Evolutionary conservation across 2,888 invertebrate species (phyloP), one percentile per base, ranked within the genome.

Genomic region (Junonia oenone): DNA sequence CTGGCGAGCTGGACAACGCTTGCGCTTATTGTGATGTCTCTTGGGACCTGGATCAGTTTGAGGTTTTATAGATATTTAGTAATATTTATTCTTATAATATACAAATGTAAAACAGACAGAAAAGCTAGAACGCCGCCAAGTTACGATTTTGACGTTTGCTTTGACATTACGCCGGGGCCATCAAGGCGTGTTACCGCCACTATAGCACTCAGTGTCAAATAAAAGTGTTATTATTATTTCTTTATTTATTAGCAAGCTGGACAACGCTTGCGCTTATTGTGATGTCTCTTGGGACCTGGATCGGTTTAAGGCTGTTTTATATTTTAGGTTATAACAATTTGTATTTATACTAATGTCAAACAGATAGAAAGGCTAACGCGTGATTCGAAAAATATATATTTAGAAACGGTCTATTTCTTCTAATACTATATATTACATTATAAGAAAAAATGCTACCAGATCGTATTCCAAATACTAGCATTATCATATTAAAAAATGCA

Each of bases 111-210:
- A n/a, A n/a, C n/a, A n/a, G n/a, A n/a, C n/a, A n/a, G n/a, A n/a
- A n/a, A n/a, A n/a, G n/a, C n/a, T n/a, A n/a, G n/a, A 78, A 75
- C 67, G 66, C 68, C 71, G 72, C 72, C 74, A 72, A 69, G 69
- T 74, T 72, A 71, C 66, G 67, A 71, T 67, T 78, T 73, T 76
- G 75, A 76, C 72, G 68, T 75, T 72, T 75, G 68, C 70, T 75
- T 73, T 69, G 70, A 65, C 68, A 73, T 71, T 73, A 76, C 56
- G 56, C 56, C 52, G 63, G 58, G 55, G 57, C 63, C 57, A 59
- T 64, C 64, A 63, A 63, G 58, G 58, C 60, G 60, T 65, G 62
- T 62, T 61, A 61, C 59, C 61, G 59, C 58, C 58, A 59, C 63
- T 58, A 58, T 59, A 51, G 62, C 58, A 62, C 62, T 64, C 62